Base-by-base conservation (phyloP, 37 sponge, comb jelly and placozoan species). In the Hormiphora californensis region DNA sequence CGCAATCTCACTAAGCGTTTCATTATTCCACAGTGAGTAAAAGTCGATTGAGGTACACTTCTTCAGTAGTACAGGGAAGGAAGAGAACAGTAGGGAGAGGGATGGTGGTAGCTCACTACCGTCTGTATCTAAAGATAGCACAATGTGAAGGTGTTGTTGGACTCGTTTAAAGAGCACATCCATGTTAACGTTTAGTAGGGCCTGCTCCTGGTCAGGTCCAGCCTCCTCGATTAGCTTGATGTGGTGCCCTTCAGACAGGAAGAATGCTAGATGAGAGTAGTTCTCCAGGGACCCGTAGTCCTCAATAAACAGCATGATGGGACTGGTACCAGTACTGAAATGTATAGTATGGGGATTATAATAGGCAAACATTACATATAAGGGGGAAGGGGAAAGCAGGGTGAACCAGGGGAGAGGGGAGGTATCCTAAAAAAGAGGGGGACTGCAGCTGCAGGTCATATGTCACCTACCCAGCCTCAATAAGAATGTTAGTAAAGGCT, bases 101-200 rank as follows among this genome's bases (percentile, higher is more conserved):
- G 35, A 12, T 8, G 40, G 46, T 2, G 81, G 41, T 3, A 73
- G 0, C 46, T 28, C 8, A 4, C 81, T 46, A 1, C 35, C 35
- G 44, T 43, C 81, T 0, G 46, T 41, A 19, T 73, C 38, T 46
- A 73, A 25, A 25, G 81, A 73, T 22, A 73, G 8, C 28, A 73
- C 35, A 7, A 73, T 36, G 81, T 73, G 81, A 12, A 73, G 32
- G 4, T 73, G 81, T 4, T 43, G 17, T 19, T 73, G 81, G 17
- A 41, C 81, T 3, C 81, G 41, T 17, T 73, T 73, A 46, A 43
- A 73, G 46, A 73, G 43, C 46, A 73, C 44, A 46, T 73, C 81
- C 81, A 73, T 73, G 22, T 73, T 73, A 4, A 73, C 81, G 81
- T 73, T 73, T n/a, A n/a, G n/a, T n/a, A 73, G 46, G 43, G 43